Percentiles rank a stretch among this genome's conserved stretches.
Conservation (phyloP, 2,113 vertebrate genomes). For the Oreochromis tanganicae region DNA sequence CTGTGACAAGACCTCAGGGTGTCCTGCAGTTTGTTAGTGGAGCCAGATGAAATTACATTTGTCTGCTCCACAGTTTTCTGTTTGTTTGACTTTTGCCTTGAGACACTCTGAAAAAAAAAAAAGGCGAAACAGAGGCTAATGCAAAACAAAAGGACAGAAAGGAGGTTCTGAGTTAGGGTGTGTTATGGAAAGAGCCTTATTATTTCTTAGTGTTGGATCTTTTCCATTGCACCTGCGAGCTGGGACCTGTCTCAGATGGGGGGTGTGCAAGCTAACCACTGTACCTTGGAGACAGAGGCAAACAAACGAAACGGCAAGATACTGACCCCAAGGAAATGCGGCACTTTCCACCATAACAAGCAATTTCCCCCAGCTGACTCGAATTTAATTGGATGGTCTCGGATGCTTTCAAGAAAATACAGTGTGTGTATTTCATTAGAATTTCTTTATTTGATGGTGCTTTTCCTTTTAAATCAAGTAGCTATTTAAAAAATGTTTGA, state of each 20-base stretch:
- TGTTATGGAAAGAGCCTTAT: background rate
- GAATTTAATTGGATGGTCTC: constrained; percentile 65
- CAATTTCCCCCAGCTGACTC: constrained; percentile 20
- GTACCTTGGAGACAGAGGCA: constrained; percentile 62
- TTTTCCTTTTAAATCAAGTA: background rate
- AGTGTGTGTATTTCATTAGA: background rate
- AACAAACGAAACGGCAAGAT: constrained; percentile 41
- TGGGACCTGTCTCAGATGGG: constrained; percentile 46
- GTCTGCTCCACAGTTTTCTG: constrained; percentile 4
- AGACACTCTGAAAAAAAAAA: background rate
- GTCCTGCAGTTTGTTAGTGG: constrained; percentile 28
- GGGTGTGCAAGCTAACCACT: constrained; percentile 19
- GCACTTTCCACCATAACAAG: constrained; percentile 42
- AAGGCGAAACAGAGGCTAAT: background rate
- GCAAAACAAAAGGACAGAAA: background rate
- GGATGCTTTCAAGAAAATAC: constrained; percentile 11
- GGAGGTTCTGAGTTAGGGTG: background rate
- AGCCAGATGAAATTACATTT: constrained; percentile 40
- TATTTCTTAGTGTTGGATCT: constrained; percentile 12
- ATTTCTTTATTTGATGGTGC: background rate
- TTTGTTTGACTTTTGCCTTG: constrained; percentile 17
- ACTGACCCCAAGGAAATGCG: constrained; percentile 61
- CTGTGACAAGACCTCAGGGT: constrained; percentile 49
- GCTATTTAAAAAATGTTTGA: background rate
- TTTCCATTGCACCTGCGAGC: constrained; percentile 40